phyloP scores from a whole-genome alignment of 2,888 invertebrate species.

The Julus scandinavius region DNA sequence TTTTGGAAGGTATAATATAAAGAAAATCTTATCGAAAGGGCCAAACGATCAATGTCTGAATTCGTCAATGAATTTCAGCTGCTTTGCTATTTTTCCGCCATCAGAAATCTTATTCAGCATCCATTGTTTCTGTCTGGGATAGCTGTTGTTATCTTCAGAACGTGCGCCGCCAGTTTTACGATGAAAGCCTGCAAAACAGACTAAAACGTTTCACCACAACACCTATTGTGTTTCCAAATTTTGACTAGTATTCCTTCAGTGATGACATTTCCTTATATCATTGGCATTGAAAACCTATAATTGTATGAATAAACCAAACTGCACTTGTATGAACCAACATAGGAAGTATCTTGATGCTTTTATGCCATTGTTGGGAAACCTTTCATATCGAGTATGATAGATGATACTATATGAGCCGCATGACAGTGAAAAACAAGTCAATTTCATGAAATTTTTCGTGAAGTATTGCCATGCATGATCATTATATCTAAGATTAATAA shows the following conservation, averaged over 20 bases:
- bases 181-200: background rate
- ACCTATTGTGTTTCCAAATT: too few relatives aligned
- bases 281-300: background rate
- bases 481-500: background rate
- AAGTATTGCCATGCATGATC: background rate
- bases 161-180: background rate
- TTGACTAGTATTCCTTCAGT: too few relatives aligned
- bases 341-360: background rate
- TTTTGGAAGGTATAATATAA: background rate
- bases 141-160: background rate
- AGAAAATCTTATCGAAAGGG: background rate
- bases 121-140: background rate
- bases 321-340: background rate
- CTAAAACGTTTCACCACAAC: background rate
- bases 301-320: background rate
- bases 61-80: background rate
- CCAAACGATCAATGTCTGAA: constrained; percentile 3
- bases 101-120: background rate
- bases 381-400: background rate
- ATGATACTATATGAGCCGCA: background rate
- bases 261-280: background rate
- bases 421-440: background rate
- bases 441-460: background rate
- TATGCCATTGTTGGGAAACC: background rate
- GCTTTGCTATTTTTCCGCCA: background rate